Percentiles rank a stretch among this genome's conserved stretches.
Conservation (phyloP, 2,888 invertebrate genomes). For the Marasmarcha lunaedactyla region DNA sequence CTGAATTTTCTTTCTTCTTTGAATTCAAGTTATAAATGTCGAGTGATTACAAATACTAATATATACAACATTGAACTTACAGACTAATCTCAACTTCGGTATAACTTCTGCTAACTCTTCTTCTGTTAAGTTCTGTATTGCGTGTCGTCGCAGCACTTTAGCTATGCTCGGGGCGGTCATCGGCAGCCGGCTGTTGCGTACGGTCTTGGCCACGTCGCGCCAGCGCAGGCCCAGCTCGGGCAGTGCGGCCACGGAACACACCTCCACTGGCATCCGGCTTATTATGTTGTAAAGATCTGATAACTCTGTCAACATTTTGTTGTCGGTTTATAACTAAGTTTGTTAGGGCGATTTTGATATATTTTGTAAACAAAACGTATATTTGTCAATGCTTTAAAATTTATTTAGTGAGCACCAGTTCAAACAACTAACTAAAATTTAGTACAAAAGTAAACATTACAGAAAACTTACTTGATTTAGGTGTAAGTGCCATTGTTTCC, state of each 20-base stretch:
- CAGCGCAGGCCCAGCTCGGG: conserved; percentile 44
- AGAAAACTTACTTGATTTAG: too few relatives aligned
- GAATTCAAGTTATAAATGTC: too few relatives aligned
- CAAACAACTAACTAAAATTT: background rate
- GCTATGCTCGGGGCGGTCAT: conserved; percentile 40
- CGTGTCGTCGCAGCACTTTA: conserved; percentile 29
- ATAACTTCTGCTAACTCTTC: conserved; percentile 36
- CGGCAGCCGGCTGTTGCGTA: conserved; percentile 31
- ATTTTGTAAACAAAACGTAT: too few relatives aligned
- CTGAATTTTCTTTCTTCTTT: too few relatives aligned
- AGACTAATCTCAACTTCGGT: conserved; percentile 22
- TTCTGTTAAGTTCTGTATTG: conserved; percentile 19
- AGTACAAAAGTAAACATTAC: background rate
- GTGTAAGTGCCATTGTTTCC: too few relatives aligned
- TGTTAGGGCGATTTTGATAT: too few relatives aligned
- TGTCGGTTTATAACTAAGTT: too few relatives aligned
- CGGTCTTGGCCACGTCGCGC: conserved; percentile 29
- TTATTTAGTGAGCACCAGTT: background rate
- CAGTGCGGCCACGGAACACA: conserved; percentile 27
- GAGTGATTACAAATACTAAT: too few relatives aligned
- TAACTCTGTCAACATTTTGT: conserved; percentile 25
- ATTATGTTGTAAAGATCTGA: conserved; percentile 32
- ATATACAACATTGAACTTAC: too few relatives aligned
- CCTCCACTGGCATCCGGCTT: conserved; percentile 31
- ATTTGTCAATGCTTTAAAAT: background rate